Evolutionary conservation across 2,113 vertebrate species (phyloP).

Genomic region (Peromyscus maniculatus): DNA sequence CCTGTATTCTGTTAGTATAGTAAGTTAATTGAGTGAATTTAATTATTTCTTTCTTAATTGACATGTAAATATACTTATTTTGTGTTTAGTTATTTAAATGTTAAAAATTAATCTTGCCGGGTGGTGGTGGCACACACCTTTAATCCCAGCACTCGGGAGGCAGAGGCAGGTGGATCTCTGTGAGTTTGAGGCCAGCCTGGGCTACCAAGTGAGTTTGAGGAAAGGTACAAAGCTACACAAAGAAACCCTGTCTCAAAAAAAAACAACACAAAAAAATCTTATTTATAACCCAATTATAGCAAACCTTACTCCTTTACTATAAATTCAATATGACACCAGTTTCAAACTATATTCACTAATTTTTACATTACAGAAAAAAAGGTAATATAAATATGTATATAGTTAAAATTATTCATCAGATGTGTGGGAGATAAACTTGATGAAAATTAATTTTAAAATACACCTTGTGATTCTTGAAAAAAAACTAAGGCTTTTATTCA

Average conservation of each 20-base stretch:
- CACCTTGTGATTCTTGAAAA: not conserved
- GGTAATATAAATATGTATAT: accelerated
- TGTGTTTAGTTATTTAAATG: not conserved
- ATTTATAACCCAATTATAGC: not conserved
- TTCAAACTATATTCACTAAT: not conserved
- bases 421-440: accelerated
- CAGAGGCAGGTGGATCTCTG: no score
- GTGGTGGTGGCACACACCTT: no score
- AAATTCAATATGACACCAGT: not conserved
- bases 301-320: not conserved
- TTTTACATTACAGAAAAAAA: not conserved
- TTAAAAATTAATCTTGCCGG: not conserved
- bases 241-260: no score
- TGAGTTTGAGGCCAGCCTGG: no score
- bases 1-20: not conserved
- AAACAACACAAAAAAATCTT: not conserved
- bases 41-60: not conserved
- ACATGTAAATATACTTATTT: not conserved
- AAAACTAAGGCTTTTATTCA: not conserved
- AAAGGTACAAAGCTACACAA: no score
- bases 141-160: no score
- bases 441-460: not conserved
- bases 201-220: no score
- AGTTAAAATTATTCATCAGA: not conserved
- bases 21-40: not conserved